Evolutionary conservation across 2,888 invertebrate species (phyloP), one percentile per base, ranked within the genome.

Genomic region (Hymenopus coronatus): DNA sequence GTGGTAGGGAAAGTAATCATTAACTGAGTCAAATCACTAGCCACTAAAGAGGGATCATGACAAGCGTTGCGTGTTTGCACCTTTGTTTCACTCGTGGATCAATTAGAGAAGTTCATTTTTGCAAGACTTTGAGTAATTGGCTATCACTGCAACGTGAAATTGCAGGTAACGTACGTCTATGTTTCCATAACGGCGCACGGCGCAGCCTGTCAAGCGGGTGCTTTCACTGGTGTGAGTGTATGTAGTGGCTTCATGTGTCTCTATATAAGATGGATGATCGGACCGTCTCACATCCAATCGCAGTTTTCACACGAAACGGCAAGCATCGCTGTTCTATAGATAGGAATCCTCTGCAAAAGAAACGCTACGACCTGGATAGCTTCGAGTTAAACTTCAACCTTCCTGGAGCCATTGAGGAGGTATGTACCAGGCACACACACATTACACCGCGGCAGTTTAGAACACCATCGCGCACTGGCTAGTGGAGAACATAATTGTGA

Each of bases 271-370:
- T 81, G 54, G 54, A 81, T 28, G 30, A 28, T 27, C 14, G 4
- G 15, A 12, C 25, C 14, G 28, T 81, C 86, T 81, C 40, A 81
- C 81, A 12, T 15, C 86, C 86, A 86, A 81, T 70, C 70, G 40
- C 86, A 86, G 81, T 70, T 25, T 46, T 86, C 70, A 86, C 86
- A 86, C 86, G 86, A 86, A 86, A 28, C 25, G 81, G 86, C 28
- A 30, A 86, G 28, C 86, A n/a, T 85, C 46, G 28, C n/a, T 81
- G 28, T 70, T 30, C 28, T 70, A 28, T 86, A 70, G 54, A 70
- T 70, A 70, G 54, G 54, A 70, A 70, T 25, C 25, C 25, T 70
- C 20, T 70, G 54, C 54, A 70, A 70, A 70, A 70, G 54, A 70
- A 70, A 70, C 20, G 6, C 20, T 20, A 25, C 40, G 54, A 70